Evolutionary conservation across 2,797 vertebrate genomes (phyloP), one percentile per base, ranked within the genome.

Genomic region (Notamacropus eugenii): DNA sequence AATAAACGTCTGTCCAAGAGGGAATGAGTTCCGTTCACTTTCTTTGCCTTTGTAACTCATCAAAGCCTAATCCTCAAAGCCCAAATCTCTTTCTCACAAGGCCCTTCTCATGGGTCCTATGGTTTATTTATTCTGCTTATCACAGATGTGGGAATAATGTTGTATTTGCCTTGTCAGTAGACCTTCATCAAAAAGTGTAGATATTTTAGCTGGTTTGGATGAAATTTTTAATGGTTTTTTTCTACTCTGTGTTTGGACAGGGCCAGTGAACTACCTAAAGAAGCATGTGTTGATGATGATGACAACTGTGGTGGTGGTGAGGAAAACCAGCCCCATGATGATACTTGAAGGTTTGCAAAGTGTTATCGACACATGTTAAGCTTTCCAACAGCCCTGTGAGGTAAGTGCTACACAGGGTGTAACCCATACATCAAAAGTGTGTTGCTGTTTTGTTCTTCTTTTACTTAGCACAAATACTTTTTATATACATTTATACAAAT

Each of bases 1-100:
- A 98, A 96, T n/a, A 97, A 97, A 90, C 16, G 24, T 46, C 92
- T 74, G 27, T 50, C 91, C 94, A 90, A 96, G 74, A 34, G 52
- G 94, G 90, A 96, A 96, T 54, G 90, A 27, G 62, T 93, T 93
- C 52, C 3, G 2, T 2, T 82, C 19, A 54, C 57, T 58, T 34
- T 24, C 28, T 29, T 62, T 40, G 93, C 29, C 74, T 94, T 95
- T 93, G 62, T 58, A 62, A 82, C 50, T 28, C 93, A 46, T 28
- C 93, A 46, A 2, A 56, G 91, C 94, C 92, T 92, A 87, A n/a
- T 55, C 92, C 82, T 74, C 57, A 24, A 34, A 55, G 54, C 55
- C 93, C 91, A 91, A 59, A 93, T 93, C 93, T 56, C 54, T 58
- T 93, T 56, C 54, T 58, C 55, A 0, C 54, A 27, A 92, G 59